These are phyloP conservation scores for Phoeniculus purpureus DNA, from an alignment of 2,797 vertebrate genomes.

Conservation along the genomic window DNA sequence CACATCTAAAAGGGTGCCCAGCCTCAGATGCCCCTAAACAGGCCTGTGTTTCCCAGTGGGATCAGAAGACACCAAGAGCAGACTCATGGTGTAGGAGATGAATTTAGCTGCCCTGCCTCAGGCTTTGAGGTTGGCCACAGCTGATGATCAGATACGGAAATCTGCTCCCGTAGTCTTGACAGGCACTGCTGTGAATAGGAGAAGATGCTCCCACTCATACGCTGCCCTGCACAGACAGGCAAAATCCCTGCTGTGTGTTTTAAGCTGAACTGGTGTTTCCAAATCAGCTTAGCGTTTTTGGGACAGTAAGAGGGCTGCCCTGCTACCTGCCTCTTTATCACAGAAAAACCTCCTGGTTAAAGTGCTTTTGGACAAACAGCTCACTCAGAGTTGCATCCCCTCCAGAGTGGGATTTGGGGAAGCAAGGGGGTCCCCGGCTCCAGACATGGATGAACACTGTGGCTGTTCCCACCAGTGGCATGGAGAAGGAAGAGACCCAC, in stretches of 20 bases:
- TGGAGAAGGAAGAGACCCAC: background rate
- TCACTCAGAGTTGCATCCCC: background rate
- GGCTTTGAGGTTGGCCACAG: background rate
- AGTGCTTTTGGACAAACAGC: background rate
- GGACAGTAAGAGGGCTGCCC: background rate
- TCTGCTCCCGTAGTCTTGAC: background rate
- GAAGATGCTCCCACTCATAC: background rate
- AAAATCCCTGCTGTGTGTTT: background rate
- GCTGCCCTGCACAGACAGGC: accelerated
- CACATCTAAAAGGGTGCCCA: background rate
- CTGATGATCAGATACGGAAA: accelerated
- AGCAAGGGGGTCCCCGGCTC: background rate
- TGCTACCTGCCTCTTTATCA: accelerated
- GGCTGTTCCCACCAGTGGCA: accelerated
- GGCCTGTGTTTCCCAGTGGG: background rate
- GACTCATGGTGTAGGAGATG: background rate
- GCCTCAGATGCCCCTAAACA: background rate
- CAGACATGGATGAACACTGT: accelerated
- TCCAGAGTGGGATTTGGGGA: background rate
- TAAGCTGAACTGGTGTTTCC: accelerated
- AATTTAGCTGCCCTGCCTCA: background rate
- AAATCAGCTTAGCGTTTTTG: accelerated
- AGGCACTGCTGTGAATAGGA: background rate
- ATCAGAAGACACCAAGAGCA: background rate
- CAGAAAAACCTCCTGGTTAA: too few species aligned